Conservation (phyloP, 2,888 invertebrate genomes). For the Troglohyphantes excavatus region DNA sequence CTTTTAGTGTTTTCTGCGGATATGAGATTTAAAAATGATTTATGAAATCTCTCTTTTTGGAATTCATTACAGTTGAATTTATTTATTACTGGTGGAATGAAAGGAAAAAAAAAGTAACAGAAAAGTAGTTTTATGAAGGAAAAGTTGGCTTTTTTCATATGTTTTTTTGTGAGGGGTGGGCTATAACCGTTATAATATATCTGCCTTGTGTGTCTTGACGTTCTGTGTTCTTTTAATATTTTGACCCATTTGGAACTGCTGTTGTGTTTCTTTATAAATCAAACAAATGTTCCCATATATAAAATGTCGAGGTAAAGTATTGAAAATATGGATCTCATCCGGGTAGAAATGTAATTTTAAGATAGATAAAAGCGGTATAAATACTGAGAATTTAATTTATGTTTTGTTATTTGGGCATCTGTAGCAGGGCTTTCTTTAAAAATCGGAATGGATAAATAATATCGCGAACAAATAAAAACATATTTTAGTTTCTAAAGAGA, state of each 20-base stretch:
- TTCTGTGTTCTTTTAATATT: constrained; percentile 10
- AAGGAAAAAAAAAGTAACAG: neutral
- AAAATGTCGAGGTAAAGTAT: neutral
- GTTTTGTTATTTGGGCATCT: too few relatives aligned
- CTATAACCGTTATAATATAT: neutral
- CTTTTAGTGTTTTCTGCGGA: constrained; percentile 30
- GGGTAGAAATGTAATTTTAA: too few relatives aligned
- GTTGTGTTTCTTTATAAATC: neutral
- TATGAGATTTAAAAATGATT: constrained; percentile 59
- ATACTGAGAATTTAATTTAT: too few relatives aligned
- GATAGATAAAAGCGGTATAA: too few relatives aligned
- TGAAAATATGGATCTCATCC: neutral
- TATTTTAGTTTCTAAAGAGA: too few relatives aligned
- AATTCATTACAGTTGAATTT: constrained; percentile 65
- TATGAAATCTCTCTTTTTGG: constrained; percentile 46
- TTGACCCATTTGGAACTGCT: constrained; percentile 10
- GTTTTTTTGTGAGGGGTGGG: neutral
- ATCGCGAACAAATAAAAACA: too few relatives aligned
- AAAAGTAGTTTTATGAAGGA: constrained; percentile 3
- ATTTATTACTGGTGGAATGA: constrained; percentile 34
- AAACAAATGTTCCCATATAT: neutral
- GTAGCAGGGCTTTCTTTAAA: too few relatives aligned
- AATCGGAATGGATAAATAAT: too few relatives aligned
- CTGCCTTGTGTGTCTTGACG: neutral
- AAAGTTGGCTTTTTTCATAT: neutral